These are phyloP conservation scores for Mayetiola destructor DNA, from an alignment of 2,888 invertebrate genomes.

Conservation along the genomic window DNA sequence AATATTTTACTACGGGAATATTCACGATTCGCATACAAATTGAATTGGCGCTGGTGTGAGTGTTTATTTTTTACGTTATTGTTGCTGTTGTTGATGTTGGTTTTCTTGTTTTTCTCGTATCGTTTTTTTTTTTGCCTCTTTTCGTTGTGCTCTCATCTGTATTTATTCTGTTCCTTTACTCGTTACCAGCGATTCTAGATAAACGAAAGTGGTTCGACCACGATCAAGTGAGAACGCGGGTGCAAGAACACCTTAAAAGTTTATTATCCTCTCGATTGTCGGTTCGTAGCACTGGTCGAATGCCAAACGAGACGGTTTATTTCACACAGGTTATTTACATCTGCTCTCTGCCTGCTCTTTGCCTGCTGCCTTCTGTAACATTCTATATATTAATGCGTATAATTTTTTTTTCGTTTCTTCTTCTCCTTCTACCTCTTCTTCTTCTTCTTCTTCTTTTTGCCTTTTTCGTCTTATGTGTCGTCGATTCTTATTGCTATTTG, in stretches of 20 bases:
- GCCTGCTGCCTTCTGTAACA: too few relatives aligned
- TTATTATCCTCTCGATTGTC: constrained; percentile 3
- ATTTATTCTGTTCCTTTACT: background rate
- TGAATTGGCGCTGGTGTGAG: too few relatives aligned
- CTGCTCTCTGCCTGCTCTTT: too few relatives aligned
- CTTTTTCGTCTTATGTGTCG: background rate
- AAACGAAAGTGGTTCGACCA: too few relatives aligned
- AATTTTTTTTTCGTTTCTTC: background rate
- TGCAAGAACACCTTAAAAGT: background rate
- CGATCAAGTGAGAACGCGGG: background rate
- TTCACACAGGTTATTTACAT: background rate
- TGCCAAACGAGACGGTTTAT: background rate
- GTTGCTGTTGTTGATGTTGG: too few relatives aligned
- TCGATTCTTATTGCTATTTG: background rate
- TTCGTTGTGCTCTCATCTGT: too few relatives aligned
- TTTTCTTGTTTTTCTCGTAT: background rate
- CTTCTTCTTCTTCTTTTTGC: constrained; percentile 7
- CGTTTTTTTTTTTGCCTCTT: too few relatives aligned
- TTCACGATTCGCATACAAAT: too few relatives aligned
- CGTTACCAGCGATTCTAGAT: background rate
- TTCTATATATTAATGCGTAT: too few relatives aligned
- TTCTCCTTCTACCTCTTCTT: background rate
- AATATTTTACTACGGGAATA: too few relatives aligned
- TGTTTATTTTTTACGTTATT: too few relatives aligned
- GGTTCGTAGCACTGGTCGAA: background rate